Percentiles rank a stretch among this genome's conserved stretches.
Evolutionary conservation across 2,797 vertebrate species (phyloP).

Genomic region (Rousettus madagascariensis): DNA sequence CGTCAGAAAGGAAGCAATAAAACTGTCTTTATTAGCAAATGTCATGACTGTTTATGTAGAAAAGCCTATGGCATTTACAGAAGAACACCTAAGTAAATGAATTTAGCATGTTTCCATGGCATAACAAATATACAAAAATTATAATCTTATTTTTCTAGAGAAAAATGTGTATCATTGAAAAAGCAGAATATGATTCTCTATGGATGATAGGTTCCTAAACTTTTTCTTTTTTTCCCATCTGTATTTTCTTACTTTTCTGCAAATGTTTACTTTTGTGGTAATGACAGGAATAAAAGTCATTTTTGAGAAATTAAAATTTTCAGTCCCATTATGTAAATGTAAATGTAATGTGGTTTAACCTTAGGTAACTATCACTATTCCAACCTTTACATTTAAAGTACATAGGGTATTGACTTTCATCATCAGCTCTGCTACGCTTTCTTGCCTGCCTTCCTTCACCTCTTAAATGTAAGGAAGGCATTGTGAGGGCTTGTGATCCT

Average conservation of each 20-base stretch:
- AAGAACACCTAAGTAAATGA: neutral
- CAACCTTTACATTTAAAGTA: neutral
- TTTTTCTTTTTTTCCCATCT: neutral
- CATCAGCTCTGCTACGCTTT: neutral
- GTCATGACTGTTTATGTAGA: neutral
- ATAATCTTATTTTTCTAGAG: neutral
- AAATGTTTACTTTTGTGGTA: neutral
- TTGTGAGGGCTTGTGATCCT: neutral
- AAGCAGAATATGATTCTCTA: neutral
- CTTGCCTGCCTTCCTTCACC: neutral
- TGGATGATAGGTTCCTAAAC: neutral
- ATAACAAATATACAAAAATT: neutral
- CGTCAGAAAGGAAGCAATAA: neutral
- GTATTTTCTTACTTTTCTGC: neutral
- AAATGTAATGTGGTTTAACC: neutral
- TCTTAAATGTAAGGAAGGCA: neutral
- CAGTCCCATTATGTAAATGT: neutral
- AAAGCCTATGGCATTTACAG: neutral
- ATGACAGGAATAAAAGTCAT: neutral
- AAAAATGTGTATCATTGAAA: neutral
- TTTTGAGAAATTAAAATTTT: neutral
- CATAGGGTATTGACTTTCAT: neutral
- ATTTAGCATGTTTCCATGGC: neutral
- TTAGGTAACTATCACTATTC: neutral
- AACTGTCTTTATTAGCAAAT: neutral